Base-by-base conservation (phyloP, 2,888 invertebrate genomes). In the Nomada fabriciana region DNA sequence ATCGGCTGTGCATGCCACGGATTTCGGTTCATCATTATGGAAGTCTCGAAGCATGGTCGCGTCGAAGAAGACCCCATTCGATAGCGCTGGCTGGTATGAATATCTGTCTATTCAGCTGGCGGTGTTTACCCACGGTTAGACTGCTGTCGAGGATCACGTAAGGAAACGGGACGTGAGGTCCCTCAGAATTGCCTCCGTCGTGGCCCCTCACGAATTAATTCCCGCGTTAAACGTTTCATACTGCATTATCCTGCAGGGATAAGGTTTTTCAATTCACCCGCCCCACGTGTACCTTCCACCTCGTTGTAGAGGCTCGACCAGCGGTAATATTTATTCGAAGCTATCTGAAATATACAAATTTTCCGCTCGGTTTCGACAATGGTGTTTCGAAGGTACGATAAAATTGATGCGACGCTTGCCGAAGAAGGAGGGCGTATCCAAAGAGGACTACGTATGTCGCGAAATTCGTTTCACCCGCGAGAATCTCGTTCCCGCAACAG, bases 21-120 rank as follows among this genome's bases (percentile, higher is more conserved):
- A 91, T 89, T 89, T 89, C 82, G 86, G 89, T 90, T 89, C 89
- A 91, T 91, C 91, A 90, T 89, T 91, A 91, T 91, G 91, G 89
- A 89, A 89, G 91, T 90, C 90, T 89, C 89, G 90, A 84, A 86
- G 71, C 76, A 75, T 71, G 65, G 68, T 23, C 67, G 65, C 76
- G 57, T 59, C 77, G 72, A 82, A 85, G 84, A 85, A 81, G 18
- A 50, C 65, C 57, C 77, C 65, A 60, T 55, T 80, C 57, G 79
- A 83, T 81, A 86, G 47, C 76, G 69, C 63, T 68, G 76, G 67
- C 74, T 79, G 64, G 69, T 83, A 86, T 85, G 88, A 86, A 88
- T 88, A 87, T 87, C 88, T 83, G 85, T 88, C 84, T 83, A 88
- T 88, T 88, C 88, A 84, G 78, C 83, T 82, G 76, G 76, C 59